These are phyloP conservation scores for Bibio marci DNA, from an alignment of 2,888 invertebrate species.

Conservation along the genomic window DNA sequence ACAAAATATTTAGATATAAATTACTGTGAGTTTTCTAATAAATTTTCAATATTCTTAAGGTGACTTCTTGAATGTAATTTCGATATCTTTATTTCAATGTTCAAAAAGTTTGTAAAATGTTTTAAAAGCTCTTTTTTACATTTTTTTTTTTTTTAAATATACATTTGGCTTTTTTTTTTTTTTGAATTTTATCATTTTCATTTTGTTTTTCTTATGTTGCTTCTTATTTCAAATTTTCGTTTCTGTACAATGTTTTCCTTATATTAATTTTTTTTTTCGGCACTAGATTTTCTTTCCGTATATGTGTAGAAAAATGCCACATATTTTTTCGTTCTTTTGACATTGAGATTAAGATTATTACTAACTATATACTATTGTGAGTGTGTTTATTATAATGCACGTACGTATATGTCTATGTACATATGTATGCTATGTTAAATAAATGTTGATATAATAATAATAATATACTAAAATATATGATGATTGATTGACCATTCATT, in stretches of 20 bases:
- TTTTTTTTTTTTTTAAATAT: background rate
- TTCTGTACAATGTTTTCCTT: too few species aligned
- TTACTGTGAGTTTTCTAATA: slow-evolving; percentile 3
- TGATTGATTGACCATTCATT: too few species aligned
- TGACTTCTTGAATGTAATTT: background rate
- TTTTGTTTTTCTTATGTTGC: too few species aligned
- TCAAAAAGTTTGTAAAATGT: background rate
- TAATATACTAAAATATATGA: too few species aligned
- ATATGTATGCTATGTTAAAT: too few species aligned
- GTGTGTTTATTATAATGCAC: too few species aligned
- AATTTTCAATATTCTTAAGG: slow-evolving; percentile 3
- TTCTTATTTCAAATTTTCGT: too few species aligned
- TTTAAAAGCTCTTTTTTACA: background rate
- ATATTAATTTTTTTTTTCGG: background rate
- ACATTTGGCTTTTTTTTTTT: background rate
- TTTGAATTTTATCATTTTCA: too few species aligned
- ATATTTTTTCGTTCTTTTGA: too few species aligned
- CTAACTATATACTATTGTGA: too few species aligned
- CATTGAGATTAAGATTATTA: slow-evolving; percentile 3
- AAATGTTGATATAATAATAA: too few species aligned
- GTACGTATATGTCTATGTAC: too few species aligned
- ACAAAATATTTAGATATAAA: slow-evolving; percentile 2
- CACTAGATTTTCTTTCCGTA: background rate
- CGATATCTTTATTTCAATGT: slow-evolving; percentile 1
- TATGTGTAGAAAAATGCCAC: background rate